Base-by-base conservation (phyloP, 2,113 vertebrate species). In the Chaetodon trifascialis region DNA sequence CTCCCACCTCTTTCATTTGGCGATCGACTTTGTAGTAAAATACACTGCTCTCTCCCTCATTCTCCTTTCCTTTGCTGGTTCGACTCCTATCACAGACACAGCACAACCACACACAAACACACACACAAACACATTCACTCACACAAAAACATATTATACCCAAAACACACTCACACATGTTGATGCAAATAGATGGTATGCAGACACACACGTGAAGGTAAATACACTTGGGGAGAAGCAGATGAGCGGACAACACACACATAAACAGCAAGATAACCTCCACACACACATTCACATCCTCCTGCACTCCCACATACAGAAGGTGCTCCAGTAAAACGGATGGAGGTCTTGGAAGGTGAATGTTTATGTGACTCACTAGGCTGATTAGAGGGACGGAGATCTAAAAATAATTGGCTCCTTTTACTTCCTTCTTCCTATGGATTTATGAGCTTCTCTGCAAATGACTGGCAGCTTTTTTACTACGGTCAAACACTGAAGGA, bases 381-480 rank as follows among this genome's bases (percentile, higher is more conserved):
- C 92, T 94, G 93, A 94, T 95, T 93, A 94, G 93, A 89, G 83
- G 79, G 75, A 74, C 85, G 67, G 76, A 90, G 92, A 94, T 94
- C 91, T 93, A 85, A 91, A 93, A 91, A 92, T 92, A 94, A 94
- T 95, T 93, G 90, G 84, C 85, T 91, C 79, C 80, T 91, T 95
- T 94, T 91, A 93, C 91, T 93, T 92, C 86, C 81, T 88, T 85
- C 86, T 87, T 85, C 84, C 84, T 76, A 73, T 67, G 88, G 86
- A 95, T 96, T 95, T 95, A 95, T 86, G 79, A 91, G 85, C 76
- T 76, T 79, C 79, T 83, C 85, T 46, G 83, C 86, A 65, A 91
- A 86, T 95, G 94, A 95, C 89, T 95, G 94, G 92, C 93, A 94
- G 91, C 82, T 76, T 91, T 90, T 92, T 95, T 94, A 93, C 92